Evolutionary conservation across 2,113 vertebrate genomes (phyloP).

Genomic region (Setophaga coronata): DNA sequence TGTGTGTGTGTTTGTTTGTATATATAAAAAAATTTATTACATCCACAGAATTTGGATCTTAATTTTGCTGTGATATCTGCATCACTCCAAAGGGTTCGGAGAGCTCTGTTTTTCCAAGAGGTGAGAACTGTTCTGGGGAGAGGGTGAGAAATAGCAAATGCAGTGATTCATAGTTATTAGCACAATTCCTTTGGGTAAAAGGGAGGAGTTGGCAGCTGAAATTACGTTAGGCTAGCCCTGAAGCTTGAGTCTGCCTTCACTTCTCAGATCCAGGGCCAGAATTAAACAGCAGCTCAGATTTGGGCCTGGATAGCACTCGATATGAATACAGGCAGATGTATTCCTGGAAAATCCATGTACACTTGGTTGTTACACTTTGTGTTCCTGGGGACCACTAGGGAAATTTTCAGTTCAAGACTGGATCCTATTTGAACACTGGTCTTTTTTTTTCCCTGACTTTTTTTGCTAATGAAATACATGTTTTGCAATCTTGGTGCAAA

Average conservation of each 20-base stretch:
- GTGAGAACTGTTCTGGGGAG: neutral
- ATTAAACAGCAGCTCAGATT: neutral
- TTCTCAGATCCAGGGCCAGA: neutral
- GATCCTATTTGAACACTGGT: neutral
- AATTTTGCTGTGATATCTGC: neutral
- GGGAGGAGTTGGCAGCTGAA: neutral
- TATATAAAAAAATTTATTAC: neutral
- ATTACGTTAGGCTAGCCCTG: neutral
- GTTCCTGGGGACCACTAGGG: neutral
- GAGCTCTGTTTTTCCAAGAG: neutral
- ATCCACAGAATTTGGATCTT: neutral
- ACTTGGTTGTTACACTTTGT: neutral
- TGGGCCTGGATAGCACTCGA: fast-evolving
- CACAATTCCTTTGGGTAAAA: neutral
- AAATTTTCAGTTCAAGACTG: neutral
- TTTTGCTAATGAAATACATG: neutral
- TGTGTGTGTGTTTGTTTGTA: fast-evolving
- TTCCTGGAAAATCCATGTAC: neutral
- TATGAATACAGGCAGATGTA: neutral
- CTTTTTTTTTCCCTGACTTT: neutral
- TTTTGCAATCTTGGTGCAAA: neutral
- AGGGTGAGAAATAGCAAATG: neutral
- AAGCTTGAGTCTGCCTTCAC: neutral
- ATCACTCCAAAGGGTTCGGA: neutral
- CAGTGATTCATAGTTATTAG: neutral